Conservation (phyloP, 2,113 vertebrate species). For the Sebastes schlegelii region DNA sequence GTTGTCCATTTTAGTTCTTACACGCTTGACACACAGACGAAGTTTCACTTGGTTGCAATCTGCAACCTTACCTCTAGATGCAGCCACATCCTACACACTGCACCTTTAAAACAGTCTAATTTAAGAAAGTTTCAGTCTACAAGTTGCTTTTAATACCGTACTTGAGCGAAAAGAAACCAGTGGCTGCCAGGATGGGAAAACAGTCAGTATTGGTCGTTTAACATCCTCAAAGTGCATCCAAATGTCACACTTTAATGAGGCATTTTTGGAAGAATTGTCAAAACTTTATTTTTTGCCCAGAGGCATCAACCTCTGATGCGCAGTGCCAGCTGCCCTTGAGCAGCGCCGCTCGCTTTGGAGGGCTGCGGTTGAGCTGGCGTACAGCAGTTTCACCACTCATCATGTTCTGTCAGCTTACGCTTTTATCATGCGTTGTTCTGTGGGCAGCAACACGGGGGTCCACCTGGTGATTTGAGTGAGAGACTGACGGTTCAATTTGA, state of each 20-base stretch:
- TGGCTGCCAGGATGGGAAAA: not conserved
- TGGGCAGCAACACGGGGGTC: not conserved
- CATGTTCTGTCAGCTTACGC: slow-evolving; percentile 20
- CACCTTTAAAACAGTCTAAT: too few relatives aligned
- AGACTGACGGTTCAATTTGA: slow-evolving; percentile 5
- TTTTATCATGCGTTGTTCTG: slow-evolving; percentile 25
- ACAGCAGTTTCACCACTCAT: slow-evolving; percentile 16
- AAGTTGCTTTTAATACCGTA: not conserved
- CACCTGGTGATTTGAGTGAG: slow-evolving; percentile 19
- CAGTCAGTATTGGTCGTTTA: not conserved
- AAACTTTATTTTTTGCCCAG: not conserved
- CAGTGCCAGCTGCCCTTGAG: slow-evolving; percentile 9
- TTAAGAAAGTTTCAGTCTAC: not conserved
- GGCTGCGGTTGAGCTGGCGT: not conserved
- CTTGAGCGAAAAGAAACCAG: not conserved
- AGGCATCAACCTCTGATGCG: slow-evolving; percentile 23
- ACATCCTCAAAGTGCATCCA: not conserved
- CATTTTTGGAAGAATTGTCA: not conserved
- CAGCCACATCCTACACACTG: too few relatives aligned
- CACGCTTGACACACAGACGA: too few relatives aligned
- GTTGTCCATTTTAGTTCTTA: too few relatives aligned
- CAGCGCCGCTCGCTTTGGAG: slow-evolving; percentile 2
- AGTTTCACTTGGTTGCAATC: too few relatives aligned
- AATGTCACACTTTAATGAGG: not conserved
- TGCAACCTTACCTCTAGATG: too few relatives aligned